Base-by-base conservation (phyloP, 2,888 invertebrate genomes). In the Tetramorium bicarinatum region DNA sequence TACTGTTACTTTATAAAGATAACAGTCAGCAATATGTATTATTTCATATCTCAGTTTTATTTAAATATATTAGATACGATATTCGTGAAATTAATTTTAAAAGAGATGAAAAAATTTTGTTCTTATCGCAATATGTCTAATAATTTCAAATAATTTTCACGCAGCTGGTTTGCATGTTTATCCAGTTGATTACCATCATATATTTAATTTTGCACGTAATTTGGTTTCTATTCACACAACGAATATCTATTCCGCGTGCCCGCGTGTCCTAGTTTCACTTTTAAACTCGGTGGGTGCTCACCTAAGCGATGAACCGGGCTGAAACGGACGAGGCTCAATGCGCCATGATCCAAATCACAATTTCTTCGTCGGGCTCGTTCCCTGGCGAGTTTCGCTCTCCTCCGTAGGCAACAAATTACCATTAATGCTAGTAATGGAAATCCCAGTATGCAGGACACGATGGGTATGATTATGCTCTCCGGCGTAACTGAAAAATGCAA, bases 401-500 rank as follows among this genome's bases (percentile, higher is more conserved):
- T 96, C 83, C 98, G 95, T 87, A 98, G 96, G 94, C 98, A 98
- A 95, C 98, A 98, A 93, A 98, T 98, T 87, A 98, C 97, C 88
- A 98, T 96, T 84, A 98, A 96, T 3, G 98, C 98, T 94, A 98
- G 95, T 88, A 98, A 95, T 56, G 98, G 98, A 93, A 98, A 98
- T 83, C 98, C 98, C 93, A 98, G 96, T 93, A 98, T 98, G 95
- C 98, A 98, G 81, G 98, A 98, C 74, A 98, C 97, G 90, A 98
- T 98, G 62, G 98, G 98, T 89, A 98, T 97, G 77, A 98, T 98
- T 90, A 98, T 97, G 79, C 97, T 98, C 95, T 98, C 98, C 75
- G 98, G 98, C 71, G 98, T 97, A 88, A 98, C 98, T 98, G 90
- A 72, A 92, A 93, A 62, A 75, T 21, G 21, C 49, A 52, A 75